These are phyloP conservation scores for Agonopterix arenella DNA, from an alignment of 2,888 invertebrate species.

Conservation along the genomic window DNA sequence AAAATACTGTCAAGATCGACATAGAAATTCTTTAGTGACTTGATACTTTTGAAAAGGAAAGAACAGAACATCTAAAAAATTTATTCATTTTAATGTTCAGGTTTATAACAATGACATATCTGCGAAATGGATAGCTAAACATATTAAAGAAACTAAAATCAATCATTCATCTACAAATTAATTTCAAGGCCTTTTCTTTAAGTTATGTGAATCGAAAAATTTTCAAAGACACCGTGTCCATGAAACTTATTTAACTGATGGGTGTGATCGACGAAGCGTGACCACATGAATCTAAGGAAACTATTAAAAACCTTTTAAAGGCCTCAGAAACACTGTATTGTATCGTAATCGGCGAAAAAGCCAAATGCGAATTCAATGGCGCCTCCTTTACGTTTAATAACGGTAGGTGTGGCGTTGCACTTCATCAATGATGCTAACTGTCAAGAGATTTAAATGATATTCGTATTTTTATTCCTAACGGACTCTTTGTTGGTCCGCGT, in stretches of 20 bases:
- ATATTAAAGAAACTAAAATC: not conserved
- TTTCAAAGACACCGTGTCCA: conserved; percentile 36
- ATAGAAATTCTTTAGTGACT: conserved; percentile 7
- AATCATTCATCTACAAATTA: not conserved
- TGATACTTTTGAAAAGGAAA: conserved; percentile 1
- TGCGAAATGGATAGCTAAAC: too few species aligned
- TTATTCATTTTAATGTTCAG: not conserved
- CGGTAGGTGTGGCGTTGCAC: conserved; percentile 57
- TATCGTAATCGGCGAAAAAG: conserved; percentile 39
- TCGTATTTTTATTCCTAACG: conserved; percentile 61
- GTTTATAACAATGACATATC: too few species aligned
- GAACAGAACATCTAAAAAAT: not conserved
- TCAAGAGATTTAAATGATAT: conserved; percentile 55
- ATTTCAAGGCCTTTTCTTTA: not conserved
- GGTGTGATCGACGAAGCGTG: conserved; percentile 62
- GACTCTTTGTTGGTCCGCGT: conserved; percentile 54
- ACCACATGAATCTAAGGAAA: conserved; percentile 48
- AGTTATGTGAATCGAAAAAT: conserved; percentile 12
- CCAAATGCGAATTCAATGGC: conserved; percentile 37
- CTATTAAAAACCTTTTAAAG: conserved; percentile 55
- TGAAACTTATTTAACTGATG: conserved; percentile 37
- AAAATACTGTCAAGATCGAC: conserved; percentile 32
- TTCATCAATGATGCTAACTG: conserved; percentile 40
- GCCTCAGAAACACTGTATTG: conserved; percentile 39
- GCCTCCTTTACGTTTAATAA: conserved; percentile 36